A percentile compares a stretch with the other conserved stretches of the same genome.
Conservation (phyloP, 2,113 vertebrate species). For the Otocyon megalotis region DNA sequence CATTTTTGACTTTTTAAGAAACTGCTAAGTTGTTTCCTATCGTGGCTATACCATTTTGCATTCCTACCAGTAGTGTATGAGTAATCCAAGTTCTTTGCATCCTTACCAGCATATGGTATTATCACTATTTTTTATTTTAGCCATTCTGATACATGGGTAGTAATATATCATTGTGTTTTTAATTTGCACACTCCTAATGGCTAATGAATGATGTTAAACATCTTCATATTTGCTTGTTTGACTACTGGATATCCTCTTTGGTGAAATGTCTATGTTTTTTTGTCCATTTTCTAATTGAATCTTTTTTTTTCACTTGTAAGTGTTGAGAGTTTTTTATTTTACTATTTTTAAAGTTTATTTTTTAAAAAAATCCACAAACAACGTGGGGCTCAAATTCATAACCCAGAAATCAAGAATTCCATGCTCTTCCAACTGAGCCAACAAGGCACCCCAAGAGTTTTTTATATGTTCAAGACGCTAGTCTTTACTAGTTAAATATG, state of each 20-base stretch:
- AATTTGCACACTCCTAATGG: not conserved
- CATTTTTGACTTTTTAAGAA: not conserved
- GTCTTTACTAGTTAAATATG: not conserved
- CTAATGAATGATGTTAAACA: not conserved
- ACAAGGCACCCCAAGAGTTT: not conserved
- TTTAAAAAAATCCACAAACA: not conserved
- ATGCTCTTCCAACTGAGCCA: not conserved
- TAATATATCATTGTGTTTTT: not conserved
- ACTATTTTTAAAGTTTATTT: not conserved
- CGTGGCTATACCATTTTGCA: not conserved
- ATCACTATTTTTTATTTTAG: not conserved
- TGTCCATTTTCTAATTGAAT: not conserved
- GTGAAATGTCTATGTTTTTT: not conserved
- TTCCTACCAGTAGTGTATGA: not conserved
- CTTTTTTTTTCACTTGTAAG: not conserved
- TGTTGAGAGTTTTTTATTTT: constrained; percentile 18
- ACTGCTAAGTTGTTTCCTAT: not conserved
- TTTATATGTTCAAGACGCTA: not conserved
- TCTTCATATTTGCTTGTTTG: not conserved
- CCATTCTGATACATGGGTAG: not conserved
- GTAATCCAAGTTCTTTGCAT: not conserved
- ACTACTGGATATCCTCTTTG: not conserved
- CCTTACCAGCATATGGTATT: not conserved
- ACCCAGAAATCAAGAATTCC: not conserved
- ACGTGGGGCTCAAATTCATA: not conserved